Percentiles rank a stretch among this genome's conserved stretches.
These are phyloP conservation scores for Sycophila sp. DNA, from an alignment of 1,140 invertebrate species.

Conservation along the genomic window DNA sequence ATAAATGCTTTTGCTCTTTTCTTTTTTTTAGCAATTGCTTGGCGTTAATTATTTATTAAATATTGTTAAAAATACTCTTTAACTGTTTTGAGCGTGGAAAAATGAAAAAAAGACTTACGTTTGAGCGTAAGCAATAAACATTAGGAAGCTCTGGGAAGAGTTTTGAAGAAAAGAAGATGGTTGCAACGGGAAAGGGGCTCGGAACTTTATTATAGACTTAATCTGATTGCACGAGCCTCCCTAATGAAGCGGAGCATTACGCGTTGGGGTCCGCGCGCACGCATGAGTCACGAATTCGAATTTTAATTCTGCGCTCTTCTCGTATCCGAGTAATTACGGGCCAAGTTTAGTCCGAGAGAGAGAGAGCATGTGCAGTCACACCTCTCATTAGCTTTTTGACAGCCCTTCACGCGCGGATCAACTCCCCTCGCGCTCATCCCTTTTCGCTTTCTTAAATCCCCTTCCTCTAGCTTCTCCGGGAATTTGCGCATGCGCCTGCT, in stretches of 20 bases:
- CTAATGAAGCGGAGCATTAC: conserved; percentile 26
- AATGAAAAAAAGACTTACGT: too few relatives aligned
- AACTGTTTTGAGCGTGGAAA: too few relatives aligned
- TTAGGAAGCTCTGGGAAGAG: too few relatives aligned
- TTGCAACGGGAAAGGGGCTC: not conserved
- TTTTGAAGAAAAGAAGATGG: conserved; percentile 2
- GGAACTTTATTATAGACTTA: conserved; percentile 30
- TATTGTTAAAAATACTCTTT: too few relatives aligned
- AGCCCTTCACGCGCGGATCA: conserved; percentile 66
- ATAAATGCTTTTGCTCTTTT: too few relatives aligned
- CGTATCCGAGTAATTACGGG: conserved; percentile 58
- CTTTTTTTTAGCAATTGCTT: too few relatives aligned
- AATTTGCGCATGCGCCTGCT: conserved; percentile 32
- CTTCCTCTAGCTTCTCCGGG: not conserved
- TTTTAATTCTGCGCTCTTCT: conserved; percentile 56
- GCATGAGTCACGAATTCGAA: conserved; percentile 56
- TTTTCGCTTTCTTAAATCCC: not conserved
- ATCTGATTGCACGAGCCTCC: conserved; percentile 25
- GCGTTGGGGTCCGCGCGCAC: not conserved
- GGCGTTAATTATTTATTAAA: too few relatives aligned
- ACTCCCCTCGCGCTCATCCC: conserved; percentile 46
- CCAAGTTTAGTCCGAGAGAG: conserved; percentile 46
- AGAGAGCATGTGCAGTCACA: conserved; percentile 67
- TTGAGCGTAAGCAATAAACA: too few relatives aligned
- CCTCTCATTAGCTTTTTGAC: conserved; percentile 69